A percentile compares a stretch with the other conserved stretches of the same genome.
Conservation (phyloP, 2,113 vertebrate species). For the Numida meleagris region DNA sequence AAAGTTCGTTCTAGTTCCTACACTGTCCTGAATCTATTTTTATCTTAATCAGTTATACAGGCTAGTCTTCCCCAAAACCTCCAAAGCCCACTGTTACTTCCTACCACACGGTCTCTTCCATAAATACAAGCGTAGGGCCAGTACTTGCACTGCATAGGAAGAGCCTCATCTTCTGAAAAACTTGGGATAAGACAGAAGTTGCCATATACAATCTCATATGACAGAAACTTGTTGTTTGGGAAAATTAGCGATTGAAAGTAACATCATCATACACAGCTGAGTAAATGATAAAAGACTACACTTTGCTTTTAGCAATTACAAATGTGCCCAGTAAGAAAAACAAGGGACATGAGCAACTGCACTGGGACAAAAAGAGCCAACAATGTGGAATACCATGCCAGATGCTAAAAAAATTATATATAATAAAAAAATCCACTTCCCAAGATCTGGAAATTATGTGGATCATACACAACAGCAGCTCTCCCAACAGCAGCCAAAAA, state of each 20-base stretch:
- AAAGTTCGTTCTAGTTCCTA: neutral
- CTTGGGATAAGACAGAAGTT: neutral
- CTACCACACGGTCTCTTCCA: neutral
- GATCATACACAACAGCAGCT: neutral
- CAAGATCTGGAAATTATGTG: neutral
- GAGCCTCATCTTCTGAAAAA: neutral
- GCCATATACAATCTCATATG: neutral
- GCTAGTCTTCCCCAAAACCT: neutral
- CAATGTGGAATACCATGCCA: accelerated
- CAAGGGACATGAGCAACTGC: neutral
- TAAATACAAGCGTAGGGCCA: neutral
- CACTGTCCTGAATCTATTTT: neutral
- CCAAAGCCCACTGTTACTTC: neutral
- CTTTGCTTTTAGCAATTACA: neutral
- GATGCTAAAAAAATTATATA: neutral
- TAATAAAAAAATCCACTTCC: neutral
- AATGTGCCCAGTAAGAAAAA: neutral
- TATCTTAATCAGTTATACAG: neutral
- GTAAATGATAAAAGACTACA: neutral
- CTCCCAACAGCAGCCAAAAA: neutral
- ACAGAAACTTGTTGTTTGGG: neutral
- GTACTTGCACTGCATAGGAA: neutral
- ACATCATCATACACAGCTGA: neutral
- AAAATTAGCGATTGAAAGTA: neutral
- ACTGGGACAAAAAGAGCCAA: neutral